phyloP scores from a whole-genome alignment of 1,140 invertebrate species.

The Branchinecta lynchi region DNA sequence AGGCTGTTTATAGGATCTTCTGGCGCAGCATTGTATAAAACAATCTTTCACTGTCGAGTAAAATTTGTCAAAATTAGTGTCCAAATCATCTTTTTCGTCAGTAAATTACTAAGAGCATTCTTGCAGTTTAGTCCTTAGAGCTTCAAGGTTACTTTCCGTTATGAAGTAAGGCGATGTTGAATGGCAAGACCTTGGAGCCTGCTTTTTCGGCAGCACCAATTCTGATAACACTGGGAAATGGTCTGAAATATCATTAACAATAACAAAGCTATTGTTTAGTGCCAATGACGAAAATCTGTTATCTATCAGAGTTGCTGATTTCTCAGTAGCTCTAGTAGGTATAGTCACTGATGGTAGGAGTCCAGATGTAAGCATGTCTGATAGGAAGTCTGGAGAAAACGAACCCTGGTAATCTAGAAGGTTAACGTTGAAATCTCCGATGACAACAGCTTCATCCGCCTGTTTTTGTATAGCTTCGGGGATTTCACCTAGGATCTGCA shows the following conservation, averaged over 20 bases:
- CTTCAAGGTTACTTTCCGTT: not conserved
- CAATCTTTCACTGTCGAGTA: not conserved
- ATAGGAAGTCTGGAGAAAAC: not conserved
- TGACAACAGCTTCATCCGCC: not conserved
- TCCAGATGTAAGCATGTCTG: not conserved
- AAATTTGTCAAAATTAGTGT: constrained; percentile 4
- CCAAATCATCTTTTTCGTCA: not conserved
- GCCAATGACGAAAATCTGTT: not conserved
- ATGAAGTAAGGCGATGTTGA: constrained; percentile 7
- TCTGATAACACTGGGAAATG: constrained; percentile 1
- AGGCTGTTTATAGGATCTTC: not conserved
- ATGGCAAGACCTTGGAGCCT: not conserved
- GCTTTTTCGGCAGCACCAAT: not conserved
- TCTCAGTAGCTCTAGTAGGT: not conserved
- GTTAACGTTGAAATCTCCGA: not conserved
- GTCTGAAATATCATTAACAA: not conserved
- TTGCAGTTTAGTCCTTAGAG: not conserved
- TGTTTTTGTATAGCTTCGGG: not conserved
- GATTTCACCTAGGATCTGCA: not conserved
- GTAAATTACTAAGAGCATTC: not conserved
- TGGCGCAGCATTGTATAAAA: not conserved
- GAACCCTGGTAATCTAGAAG: not conserved
- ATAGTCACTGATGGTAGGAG: constrained; percentile 6
- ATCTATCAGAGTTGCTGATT: not conserved
- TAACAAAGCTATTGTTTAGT: not conserved